Evolutionary conservation across 2,888 invertebrate species (phyloP).

Genomic region (Ornithoptera alexandrae): DNA sequence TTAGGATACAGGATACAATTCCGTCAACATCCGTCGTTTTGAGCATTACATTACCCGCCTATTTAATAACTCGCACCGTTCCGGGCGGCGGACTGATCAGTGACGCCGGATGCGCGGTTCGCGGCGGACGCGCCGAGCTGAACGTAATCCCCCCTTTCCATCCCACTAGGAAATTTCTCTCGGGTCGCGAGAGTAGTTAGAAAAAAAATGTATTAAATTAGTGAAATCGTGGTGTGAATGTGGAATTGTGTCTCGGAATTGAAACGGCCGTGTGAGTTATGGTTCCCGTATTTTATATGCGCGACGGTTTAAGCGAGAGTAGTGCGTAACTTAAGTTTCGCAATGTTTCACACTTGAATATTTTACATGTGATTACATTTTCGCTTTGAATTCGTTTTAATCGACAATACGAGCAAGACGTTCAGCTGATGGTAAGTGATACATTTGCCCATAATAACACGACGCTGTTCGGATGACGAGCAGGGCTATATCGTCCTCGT

Average conservation of each 20-base stretch:
- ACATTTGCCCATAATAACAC: too few species aligned
- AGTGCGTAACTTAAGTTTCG: conserved; percentile 2
- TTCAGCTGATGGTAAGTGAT: too few species aligned
- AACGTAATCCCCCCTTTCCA: neutral
- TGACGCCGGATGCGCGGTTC: conserved; percentile 32
- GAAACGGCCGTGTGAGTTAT: conserved; percentile 23
- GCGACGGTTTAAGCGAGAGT: neutral
- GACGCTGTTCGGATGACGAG: too few species aligned
- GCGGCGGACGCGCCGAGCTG: conserved; percentile 26
- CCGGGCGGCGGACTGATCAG: conserved; percentile 28
- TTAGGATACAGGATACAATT: conserved; percentile 12
- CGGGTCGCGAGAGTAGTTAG: conserved; percentile 21
- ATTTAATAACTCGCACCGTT: conserved; percentile 29
- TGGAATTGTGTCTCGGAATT: conserved; percentile 10
- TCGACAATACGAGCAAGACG: too few species aligned
- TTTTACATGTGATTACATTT: neutral
- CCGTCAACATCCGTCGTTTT: conserved; percentile 30
- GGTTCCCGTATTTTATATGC: conserved; percentile 16
- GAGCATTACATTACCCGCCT: conserved; percentile 29
- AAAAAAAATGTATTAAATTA: conserved; percentile 6
- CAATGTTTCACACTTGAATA: conserved; percentile 8
- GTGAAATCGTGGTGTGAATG: conserved; percentile 23
- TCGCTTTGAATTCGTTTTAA: neutral
- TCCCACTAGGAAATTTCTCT: conserved; percentile 25
- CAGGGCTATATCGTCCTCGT: too few species aligned